phyloP scores from a whole-genome alignment of 2,888 invertebrate genomes.

The Apodemia hepburni region DNA sequence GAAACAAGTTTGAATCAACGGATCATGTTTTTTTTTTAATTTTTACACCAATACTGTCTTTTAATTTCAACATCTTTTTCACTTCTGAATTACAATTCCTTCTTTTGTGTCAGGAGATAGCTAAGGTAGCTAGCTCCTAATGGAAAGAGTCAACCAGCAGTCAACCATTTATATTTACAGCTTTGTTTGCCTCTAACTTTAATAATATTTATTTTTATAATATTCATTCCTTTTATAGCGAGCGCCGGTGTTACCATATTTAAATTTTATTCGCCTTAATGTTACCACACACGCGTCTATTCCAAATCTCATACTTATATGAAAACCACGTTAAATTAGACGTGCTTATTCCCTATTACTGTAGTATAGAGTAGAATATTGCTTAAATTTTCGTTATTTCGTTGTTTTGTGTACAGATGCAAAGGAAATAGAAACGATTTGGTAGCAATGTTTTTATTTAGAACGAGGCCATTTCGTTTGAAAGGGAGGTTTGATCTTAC shows the following conservation, averaged over 20 bases:
- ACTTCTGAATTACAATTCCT: no score
- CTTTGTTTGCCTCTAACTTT: slow-evolving; percentile 9
- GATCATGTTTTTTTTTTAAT: no score
- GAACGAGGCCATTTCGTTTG: slow-evolving; percentile 64
- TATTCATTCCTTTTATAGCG: slow-evolving; percentile 67
- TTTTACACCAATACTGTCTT: no score
- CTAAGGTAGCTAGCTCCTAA: no score
- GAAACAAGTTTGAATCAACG: no score
- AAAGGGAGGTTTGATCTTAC: slow-evolving; percentile 60
- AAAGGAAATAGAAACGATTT: slow-evolving; percentile 68
- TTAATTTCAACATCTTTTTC: no score
- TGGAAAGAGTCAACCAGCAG: no score
- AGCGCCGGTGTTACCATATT: slow-evolving; percentile 70
- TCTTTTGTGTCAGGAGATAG: no score
- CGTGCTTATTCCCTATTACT: slow-evolving; percentile 30
- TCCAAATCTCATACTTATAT: slow-evolving; percentile 64
- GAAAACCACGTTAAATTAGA: slow-evolving; percentile 1
- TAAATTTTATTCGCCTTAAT: slow-evolving; percentile 79
- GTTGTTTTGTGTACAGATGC: slow-evolving; percentile 54
- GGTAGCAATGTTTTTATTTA: slow-evolving; percentile 77
- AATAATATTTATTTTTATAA: slow-evolving; percentile 56
- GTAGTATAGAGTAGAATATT: slow-evolving; percentile 37
- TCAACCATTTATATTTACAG: no score
- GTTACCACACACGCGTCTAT: slow-evolving; percentile 67
- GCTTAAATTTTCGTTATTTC: slow-evolving; percentile 21